These are phyloP conservation scores for Caerostris extrusa DNA, from an alignment of 1,140 invertebrate genomes.

Conservation along the genomic window DNA sequence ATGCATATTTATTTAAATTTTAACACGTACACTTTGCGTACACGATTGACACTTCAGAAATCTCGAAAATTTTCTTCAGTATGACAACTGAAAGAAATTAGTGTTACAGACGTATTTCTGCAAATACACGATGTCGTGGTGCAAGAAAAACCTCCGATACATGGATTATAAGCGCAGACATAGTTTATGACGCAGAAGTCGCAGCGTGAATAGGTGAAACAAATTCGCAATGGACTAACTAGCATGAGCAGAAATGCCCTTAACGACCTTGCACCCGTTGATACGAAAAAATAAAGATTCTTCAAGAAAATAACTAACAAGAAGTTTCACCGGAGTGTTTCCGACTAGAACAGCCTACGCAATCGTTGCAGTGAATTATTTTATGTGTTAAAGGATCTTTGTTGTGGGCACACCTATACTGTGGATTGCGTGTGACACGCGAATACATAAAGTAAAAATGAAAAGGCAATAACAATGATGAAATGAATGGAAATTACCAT, in stretches of 20 bases:
- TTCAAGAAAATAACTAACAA: conserved; percentile 1
- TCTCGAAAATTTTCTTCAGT: not conserved
- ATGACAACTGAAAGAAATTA: not conserved
- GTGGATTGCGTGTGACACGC: not conserved
- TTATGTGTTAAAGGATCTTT: not conserved
- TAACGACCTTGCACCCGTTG: conserved; percentile 33
- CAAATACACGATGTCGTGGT: not conserved
- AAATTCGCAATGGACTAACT: not conserved
- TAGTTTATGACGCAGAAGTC: conserved; percentile 10
- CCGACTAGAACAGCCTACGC: conserved; percentile 7
- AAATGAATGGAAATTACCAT: conserved; percentile 25
- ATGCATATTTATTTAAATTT: too few species aligned
- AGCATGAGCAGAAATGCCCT: not conserved
- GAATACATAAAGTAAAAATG: not conserved
- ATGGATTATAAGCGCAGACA: not conserved
- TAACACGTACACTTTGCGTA: too few species aligned
- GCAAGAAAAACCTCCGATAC: not conserved
- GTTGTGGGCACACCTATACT: not conserved
- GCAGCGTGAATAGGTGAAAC: conserved; percentile 51
- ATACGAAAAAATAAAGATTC: not conserved
- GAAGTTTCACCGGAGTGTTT: conserved; percentile 15
- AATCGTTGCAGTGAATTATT: conserved; percentile 18
- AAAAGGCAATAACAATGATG: conserved; percentile 22
- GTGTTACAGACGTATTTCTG: not conserved
- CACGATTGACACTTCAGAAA: too few species aligned